These are phyloP conservation scores for Cetoscarus ocellatus DNA, from an alignment of 2,797 vertebrate species.

Conservation along the genomic window DNA sequence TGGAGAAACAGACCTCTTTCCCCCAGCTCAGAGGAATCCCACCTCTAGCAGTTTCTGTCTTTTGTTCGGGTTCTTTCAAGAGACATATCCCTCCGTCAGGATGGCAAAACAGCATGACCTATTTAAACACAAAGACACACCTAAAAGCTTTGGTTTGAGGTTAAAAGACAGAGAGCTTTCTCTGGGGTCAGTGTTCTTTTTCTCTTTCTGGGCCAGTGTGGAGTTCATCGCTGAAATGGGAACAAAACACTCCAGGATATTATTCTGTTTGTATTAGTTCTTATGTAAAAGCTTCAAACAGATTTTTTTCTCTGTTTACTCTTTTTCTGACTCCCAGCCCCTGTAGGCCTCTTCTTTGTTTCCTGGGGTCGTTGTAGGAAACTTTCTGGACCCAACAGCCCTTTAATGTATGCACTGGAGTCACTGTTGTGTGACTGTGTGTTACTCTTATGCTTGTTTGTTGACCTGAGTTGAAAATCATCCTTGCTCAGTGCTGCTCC, in stretches of 20 bases:
- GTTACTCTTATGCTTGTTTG: constrained; percentile 1
- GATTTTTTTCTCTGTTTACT: not conserved
- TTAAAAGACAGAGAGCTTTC: constrained; percentile 43
- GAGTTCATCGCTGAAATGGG: constrained; percentile 37
- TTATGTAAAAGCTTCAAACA: constrained; percentile 25
- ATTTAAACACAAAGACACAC: constrained; percentile 74
- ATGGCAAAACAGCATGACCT: constrained; percentile 63
- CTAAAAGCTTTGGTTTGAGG: constrained; percentile 69
- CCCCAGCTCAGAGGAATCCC: constrained; percentile 44
- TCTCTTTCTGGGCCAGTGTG: constrained; percentile 35
- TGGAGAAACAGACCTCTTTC: constrained; percentile 23
- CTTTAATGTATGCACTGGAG: not conserved
- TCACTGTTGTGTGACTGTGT: too few species aligned
- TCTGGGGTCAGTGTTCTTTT: constrained; percentile 17
- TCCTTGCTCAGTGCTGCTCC: constrained; percentile 7
- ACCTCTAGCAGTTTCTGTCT: constrained; percentile 71
- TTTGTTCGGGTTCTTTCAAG: constrained; percentile 71
- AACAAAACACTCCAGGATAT: constrained; percentile 25
- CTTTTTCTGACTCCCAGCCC: constrained; percentile 10
- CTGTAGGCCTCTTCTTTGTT: constrained; percentile 8
- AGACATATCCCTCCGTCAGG: constrained; percentile 50
- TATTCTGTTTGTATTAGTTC: constrained; percentile 13
- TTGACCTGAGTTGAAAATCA: constrained; percentile 29
- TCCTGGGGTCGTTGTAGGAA: constrained; percentile 26
- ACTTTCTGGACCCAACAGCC: constrained; percentile 16